A percentile compares a stretch with the other conserved stretches of the same genome.
Conservation (phyloP, 2,113 vertebrate genomes). For the Nettapus auritus region DNA sequence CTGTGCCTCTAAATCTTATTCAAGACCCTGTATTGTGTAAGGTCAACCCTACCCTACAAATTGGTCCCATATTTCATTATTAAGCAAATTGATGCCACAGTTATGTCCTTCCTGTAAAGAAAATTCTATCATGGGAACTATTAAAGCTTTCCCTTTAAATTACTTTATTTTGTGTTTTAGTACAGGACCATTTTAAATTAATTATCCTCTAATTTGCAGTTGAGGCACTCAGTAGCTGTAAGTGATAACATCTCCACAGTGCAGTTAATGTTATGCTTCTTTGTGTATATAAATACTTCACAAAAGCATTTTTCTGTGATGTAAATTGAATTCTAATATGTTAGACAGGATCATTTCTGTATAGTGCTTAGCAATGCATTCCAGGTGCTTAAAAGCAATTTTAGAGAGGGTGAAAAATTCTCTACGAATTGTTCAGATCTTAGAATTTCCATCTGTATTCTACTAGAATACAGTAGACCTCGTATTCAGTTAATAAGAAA, state of each 20-base stretch:
- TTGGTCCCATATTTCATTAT: background rate
- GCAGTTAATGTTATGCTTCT: slow-evolving; percentile 13
- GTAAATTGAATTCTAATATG: slow-evolving; percentile 49
- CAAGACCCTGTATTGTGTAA: background rate
- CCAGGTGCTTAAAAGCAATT: slow-evolving; percentile 17
- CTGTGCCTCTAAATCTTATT: background rate
- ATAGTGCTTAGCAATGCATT: background rate
- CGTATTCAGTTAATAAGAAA: background rate
- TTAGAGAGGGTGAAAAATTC: background rate
- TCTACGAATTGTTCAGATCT: background rate
- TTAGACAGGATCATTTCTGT: slow-evolving; percentile 6
- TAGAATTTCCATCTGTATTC: background rate
- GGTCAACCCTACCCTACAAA: background rate
- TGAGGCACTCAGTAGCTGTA: slow-evolving; percentile 19
- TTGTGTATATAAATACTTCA: slow-evolving; percentile 35
- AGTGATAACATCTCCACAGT: slow-evolving; percentile 22
- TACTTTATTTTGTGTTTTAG: slow-evolving; percentile 25
- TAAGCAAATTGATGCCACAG: background rate
- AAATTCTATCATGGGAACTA: slow-evolving; percentile 12
- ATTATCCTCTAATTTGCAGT: slow-evolving; percentile 50
- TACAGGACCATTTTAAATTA: slow-evolving; percentile 50
- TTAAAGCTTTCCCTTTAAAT: slow-evolving; percentile 40
- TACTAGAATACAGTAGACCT: background rate
- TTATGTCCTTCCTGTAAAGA: background rate
- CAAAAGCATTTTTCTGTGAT: slow-evolving; percentile 43